These are phyloP conservation scores for Epiperipatus broadwayi DNA, from an alignment of 2,888 invertebrate species.

Conservation along the genomic window DNA sequence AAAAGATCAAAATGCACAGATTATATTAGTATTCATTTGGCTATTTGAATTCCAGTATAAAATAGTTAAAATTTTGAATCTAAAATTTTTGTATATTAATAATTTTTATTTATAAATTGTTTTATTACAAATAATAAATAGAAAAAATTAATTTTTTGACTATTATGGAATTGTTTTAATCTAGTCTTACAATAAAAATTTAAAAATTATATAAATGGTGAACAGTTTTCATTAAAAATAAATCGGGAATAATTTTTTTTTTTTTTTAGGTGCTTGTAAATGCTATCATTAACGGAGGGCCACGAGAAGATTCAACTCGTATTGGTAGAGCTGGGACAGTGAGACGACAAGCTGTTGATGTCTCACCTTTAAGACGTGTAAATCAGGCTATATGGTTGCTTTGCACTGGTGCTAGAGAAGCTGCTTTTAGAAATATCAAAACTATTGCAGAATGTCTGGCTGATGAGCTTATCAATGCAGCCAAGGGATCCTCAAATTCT, in stretches of 20 bases:
- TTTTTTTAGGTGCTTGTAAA: constrained; percentile 70
- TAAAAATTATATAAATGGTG: too few species aligned
- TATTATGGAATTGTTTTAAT: too few species aligned
- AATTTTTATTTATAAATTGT: too few species aligned
- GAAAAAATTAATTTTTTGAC: too few species aligned
- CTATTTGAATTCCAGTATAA: too few species aligned
- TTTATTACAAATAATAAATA: too few species aligned
- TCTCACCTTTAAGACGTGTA: constrained; percentile 89
- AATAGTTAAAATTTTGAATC: too few species aligned
- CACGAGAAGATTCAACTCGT: constrained; percentile 97
- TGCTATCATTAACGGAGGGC: constrained; percentile 96
- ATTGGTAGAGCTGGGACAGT: constrained; percentile 99
- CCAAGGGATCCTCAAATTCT: constrained; percentile 98
- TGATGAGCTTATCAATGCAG: constrained; percentile 98
- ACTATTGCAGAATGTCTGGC: constrained; percentile 98
- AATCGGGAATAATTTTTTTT: background rate
- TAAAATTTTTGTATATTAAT: too few species aligned
- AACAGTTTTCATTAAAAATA: too few species aligned
- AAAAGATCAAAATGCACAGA: too few species aligned
- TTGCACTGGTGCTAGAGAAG: constrained; percentile 96
- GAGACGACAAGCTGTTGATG: constrained; percentile 97
- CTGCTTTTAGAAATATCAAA: constrained; percentile 98
- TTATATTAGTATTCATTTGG: too few species aligned
- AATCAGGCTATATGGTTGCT: constrained; percentile 99
- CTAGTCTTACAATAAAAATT: too few species aligned